Conservation (phyloP, 2,888 invertebrate species). For the Lucinisca nassula region DNA sequence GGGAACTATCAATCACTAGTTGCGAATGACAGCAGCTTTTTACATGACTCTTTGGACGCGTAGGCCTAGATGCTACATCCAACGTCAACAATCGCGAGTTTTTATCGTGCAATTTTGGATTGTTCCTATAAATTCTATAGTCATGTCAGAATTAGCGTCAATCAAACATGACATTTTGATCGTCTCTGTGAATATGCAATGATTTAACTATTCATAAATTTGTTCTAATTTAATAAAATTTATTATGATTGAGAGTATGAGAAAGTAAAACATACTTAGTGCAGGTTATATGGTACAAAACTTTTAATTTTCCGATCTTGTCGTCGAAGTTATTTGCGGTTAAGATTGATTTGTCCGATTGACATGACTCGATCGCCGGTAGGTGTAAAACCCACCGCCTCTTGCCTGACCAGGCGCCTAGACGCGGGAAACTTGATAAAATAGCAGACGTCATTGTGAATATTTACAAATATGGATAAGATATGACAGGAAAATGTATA, state of each 20-base stretch:
- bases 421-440: not conserved
- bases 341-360: not conserved
- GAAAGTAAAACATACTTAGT: not conserved
- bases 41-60: no score
- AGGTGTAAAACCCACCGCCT: not conserved
- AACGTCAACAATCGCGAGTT: no score
- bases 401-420: not conserved
- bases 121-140: no score
- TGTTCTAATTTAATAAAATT: not conserved
- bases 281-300: slow-evolving; percentile 2
- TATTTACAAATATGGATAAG: not conserved
- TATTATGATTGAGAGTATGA: not conserved
- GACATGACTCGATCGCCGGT: not conserved
- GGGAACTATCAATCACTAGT: no score
- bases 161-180: no score
- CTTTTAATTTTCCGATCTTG: not conserved
- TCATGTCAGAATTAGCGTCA: no score
- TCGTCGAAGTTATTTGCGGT: not conserved
- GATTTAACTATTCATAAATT: not conserved
- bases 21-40: no score
- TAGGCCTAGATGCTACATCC: no score
- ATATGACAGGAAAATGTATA: not conserved
- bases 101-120: no score
- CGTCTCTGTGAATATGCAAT: no score
- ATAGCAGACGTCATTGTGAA: slow-evolving; percentile 2